These are phyloP conservation scores for Pantherophis guttatus DNA, from an alignment of 2,113 vertebrate species.

Conservation along the genomic window DNA sequence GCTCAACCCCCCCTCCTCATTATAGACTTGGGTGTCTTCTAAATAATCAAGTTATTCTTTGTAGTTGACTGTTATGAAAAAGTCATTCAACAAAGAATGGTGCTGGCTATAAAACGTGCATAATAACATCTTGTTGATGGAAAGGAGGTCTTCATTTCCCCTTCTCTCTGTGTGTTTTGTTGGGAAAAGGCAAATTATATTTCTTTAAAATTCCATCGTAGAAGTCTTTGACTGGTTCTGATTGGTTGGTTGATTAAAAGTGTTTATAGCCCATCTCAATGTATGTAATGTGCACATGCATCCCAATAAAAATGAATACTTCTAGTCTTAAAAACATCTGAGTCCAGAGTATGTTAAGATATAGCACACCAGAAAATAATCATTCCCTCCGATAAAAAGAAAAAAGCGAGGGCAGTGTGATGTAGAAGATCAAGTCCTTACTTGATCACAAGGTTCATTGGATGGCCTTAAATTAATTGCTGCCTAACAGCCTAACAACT, in stretches of 20 bases:
- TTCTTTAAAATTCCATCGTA: not conserved
- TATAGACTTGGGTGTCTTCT: too few relatives aligned
- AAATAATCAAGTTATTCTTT: not conserved
- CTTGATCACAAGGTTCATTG: not conserved
- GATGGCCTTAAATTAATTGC: not conserved
- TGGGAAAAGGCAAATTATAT: not conserved
- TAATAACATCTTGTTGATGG: not conserved
- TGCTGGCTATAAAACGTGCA: not conserved
- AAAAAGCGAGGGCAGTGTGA: slow-evolving; percentile 6
- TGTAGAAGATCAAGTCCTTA: not conserved
- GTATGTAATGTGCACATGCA: not conserved
- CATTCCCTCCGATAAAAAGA: not conserved
- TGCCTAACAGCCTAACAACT: not conserved
- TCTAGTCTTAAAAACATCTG: not conserved
- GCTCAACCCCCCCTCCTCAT: not conserved
- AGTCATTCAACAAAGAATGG: not conserved
- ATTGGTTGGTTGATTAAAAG: not conserved
- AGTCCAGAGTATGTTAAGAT: too few relatives aligned
- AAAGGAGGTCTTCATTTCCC: not conserved
- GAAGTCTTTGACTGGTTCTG: not conserved
- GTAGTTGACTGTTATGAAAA: not conserved
- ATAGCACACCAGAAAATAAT: too few relatives aligned
- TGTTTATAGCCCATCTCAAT: not conserved
- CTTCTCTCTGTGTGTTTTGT: not conserved
- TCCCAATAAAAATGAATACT: not conserved